Evolutionary conservation across 2,888 invertebrate genomes (phyloP).

Genomic region (Drosophila fungiperda): DNA sequence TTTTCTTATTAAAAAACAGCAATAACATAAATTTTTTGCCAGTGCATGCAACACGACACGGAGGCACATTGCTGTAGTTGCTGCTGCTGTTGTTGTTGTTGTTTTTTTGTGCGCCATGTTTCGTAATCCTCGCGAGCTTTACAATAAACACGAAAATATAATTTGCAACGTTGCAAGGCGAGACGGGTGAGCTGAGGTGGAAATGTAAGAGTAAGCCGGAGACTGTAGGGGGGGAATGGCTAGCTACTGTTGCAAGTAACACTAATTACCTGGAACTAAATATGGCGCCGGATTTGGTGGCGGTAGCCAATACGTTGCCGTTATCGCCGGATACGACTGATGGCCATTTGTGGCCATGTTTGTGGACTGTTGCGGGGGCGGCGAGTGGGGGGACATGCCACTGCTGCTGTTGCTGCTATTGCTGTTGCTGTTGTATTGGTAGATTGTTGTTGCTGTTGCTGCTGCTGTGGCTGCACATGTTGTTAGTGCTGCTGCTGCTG

Average conservation of each 20-base stretch:
- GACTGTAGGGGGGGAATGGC: slow-evolving; percentile 2
- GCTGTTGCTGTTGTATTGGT: slow-evolving; percentile 37
- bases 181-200: slow-evolving; percentile 21
- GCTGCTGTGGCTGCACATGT: slow-evolving; percentile 53
- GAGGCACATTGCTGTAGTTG: slow-evolving; percentile 7
- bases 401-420: slow-evolving; percentile 39
- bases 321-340: slow-evolving; percentile 90
- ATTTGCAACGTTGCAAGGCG: slow-evolving; percentile 65
- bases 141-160: slow-evolving; percentile 79
- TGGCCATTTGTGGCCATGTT: slow-evolving; percentile 77
- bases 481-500: slow-evolving; percentile 36
- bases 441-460: slow-evolving; percentile 40
- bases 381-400: slow-evolving; percentile 57
- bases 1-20: not conserved
- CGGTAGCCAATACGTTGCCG: slow-evolving; percentile 93
- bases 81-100: slow-evolving; percentile 18
- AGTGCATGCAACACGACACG: slow-evolving; percentile 35
- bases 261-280: slow-evolving; percentile 91
- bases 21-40: not conserved
- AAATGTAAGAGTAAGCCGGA: slow-evolving; percentile 24
- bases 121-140: slow-evolving; percentile 73
- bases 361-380: slow-evolving; percentile 65
- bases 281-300: slow-evolving; percentile 92
- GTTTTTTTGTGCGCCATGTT: slow-evolving; percentile 29
- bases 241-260: slow-evolving; percentile 61